Evolutionary conservation across 1,140 invertebrate species (phyloP).

Genomic region (Druon quercuslanigerum): DNA sequence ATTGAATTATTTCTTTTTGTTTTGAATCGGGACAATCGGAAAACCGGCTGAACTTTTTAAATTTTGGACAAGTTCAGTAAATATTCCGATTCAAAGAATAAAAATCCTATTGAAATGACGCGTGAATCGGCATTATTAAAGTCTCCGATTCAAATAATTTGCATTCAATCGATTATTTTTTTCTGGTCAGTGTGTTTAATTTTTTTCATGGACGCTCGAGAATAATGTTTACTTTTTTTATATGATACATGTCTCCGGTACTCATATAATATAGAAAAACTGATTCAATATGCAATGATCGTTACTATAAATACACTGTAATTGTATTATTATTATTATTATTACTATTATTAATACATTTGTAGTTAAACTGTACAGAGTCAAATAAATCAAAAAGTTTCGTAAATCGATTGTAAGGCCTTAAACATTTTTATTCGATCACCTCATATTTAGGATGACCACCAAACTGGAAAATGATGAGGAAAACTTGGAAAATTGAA

Average conservation of each 20-base stretch:
- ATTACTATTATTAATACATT: conserved; percentile 63
- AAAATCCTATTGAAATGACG: too few species aligned
- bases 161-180: too few species aligned
- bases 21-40: too few species aligned
- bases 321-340: conserved; percentile 59
- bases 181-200: conserved; percentile 10
- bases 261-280: conserved; percentile 24
- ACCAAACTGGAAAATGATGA: too few species aligned
- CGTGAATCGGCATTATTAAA: too few species aligned
- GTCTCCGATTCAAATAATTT: too few species aligned
- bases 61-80: too few species aligned
- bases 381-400: conserved; percentile 67
- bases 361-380: conserved; percentile 71
- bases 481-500: too few species aligned
- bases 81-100: too few species aligned
- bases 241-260: conserved; percentile 28
- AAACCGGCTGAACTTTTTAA: too few species aligned
- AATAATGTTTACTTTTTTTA: conserved; percentile 34
- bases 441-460: background rate
- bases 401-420: conserved; percentile 46
- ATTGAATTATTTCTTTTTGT: too few species aligned
- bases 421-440: background rate
- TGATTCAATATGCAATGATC: conserved; percentile 46
- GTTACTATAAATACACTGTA: conserved; percentile 60
- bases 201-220: conserved; percentile 31